Base-by-base conservation (phyloP, 2,797 vertebrate genomes). In the Scarus forsteni region DNA sequence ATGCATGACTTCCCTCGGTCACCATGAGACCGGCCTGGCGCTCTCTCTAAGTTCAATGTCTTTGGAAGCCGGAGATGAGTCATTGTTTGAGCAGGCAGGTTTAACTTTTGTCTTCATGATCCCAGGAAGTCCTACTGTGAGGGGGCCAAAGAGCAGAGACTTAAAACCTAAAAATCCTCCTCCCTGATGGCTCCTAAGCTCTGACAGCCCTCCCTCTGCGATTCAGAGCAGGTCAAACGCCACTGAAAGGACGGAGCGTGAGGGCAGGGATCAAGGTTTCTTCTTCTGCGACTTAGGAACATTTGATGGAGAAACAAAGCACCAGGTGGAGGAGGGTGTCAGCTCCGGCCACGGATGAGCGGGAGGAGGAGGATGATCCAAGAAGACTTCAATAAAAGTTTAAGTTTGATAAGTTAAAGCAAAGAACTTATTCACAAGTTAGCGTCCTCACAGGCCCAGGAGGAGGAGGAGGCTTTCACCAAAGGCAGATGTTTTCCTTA, bases 1-100 rank as follows among this genome's bases (percentile, higher is more conserved):
- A 89, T 88, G 89, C 89, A 88, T 88, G 88, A 90, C 88, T 92
- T 90, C 88, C 87, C 85, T 70, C 62, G 3, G 83, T 88, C 70
- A 72, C 87, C 61, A 84, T 70, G 88, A 90, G 83, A 86, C 83
- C 79, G 80, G 75, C 75, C 60, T 8, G 2, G 63, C 1, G 51
- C 73, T 80, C 71, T 79, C 75, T 68, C 83, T 86, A 93, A 93
- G 92, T 91, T 93, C 91, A 93, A 92, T 91, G 92, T 92, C 89
- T 89, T 83, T 88, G 79, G 81, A 87, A 51, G 72, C 49, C 76
- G 70, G 73, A 77, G 87, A 85, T 64, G 68, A 66, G 72, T 48
- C 81, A 82, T 87, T 89, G 84, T 90, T 83, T 67, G 42, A 15
- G 63, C 72, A 62, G 73, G 81, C 85, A 90, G 89, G 77, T 91